Base-by-base conservation (phyloP, 2,888 invertebrate species). In the Cephus runcator region DNA sequence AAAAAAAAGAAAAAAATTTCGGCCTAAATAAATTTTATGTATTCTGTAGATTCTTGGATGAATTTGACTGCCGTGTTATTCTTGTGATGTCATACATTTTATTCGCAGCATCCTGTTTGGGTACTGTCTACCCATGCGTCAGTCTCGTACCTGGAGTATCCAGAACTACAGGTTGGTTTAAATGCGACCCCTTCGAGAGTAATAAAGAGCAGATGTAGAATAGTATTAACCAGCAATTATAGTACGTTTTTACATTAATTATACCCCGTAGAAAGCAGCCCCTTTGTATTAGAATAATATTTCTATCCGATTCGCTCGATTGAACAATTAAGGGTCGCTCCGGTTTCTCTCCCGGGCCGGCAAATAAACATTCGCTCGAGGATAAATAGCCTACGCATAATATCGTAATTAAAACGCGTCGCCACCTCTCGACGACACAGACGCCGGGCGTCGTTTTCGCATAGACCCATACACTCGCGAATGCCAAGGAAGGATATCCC, bases 271-370 rank as follows among this genome's bases (percentile, higher is more conserved):
- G 75, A 79, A 81, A 79, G 77, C 75, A 35, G 71, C 73, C 71
- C 71, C 75, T 79, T 81, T 85, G 84, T 84, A 78, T 81, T 79
- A 79, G 76, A 81, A 79, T 74, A 79, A 85, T 85, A 76, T 79
- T 84, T 83, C 82, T 81, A 78, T 80, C 76, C 81, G 82, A 81
- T 85, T 81, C 84, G 84, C 85, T 84, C 86, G 83, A 86, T 86
- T 87, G 81, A 85, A 81, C 86, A 80, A 85, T 86, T 86, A 82
- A 82, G 78, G 77, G 73, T 80, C 78, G 80, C 36, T 56, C 56
- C 56, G 56, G 56, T 56, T 56, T 9, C 56, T 56, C 9, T 56
- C 71, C 75, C 69, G 30, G 73, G 75, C 69, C 69, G 76, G 31
- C 75, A 79, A 80, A 78, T 81, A 79, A 78, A 78, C 78, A 76